Evolutionary conservation across 1,140 invertebrate genomes (phyloP).

Genomic region (Trinorchestia longiramus): DNA sequence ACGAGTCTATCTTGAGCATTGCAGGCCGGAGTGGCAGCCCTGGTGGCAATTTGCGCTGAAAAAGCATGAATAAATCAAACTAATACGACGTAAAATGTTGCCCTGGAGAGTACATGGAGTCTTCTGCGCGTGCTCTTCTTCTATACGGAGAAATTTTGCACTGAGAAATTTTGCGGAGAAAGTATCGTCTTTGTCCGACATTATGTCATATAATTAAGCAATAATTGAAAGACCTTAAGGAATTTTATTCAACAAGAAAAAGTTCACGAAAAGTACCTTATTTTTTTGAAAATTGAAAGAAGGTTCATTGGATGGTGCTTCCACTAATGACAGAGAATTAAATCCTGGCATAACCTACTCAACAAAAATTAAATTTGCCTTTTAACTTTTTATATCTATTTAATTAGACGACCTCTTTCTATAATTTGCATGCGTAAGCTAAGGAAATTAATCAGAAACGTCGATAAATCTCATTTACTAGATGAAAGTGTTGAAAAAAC

Average conservation of each 20-base stretch:
- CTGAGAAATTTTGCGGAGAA: not conserved
- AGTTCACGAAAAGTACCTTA: not conserved
- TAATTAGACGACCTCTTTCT: too few species aligned
- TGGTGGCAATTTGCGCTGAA: not conserved
- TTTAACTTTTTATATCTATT: too few species aligned
- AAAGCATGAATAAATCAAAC: constrained; percentile 9
- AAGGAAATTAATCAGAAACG: too few species aligned
- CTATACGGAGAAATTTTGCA: not conserved
- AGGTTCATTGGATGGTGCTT: too few species aligned
- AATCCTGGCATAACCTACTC: too few species aligned
- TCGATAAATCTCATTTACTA: too few species aligned
- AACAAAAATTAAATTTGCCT: too few species aligned
- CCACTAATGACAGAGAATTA: too few species aligned
- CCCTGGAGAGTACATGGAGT: not conserved
- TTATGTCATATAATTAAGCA: not conserved
- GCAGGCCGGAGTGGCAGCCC: not conserved
- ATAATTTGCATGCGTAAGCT: too few species aligned
- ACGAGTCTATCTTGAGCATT: not conserved
- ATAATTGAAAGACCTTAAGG: not conserved
- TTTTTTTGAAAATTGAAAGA: not conserved
- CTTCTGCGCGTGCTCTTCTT: not conserved
- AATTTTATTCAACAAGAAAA: not conserved
- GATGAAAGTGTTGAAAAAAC: too few species aligned
- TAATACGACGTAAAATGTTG: not conserved
- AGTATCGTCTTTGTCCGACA: not conserved